Conservation (phyloP, 1,140 invertebrate species). For the Lutraria rhynchaena region DNA sequence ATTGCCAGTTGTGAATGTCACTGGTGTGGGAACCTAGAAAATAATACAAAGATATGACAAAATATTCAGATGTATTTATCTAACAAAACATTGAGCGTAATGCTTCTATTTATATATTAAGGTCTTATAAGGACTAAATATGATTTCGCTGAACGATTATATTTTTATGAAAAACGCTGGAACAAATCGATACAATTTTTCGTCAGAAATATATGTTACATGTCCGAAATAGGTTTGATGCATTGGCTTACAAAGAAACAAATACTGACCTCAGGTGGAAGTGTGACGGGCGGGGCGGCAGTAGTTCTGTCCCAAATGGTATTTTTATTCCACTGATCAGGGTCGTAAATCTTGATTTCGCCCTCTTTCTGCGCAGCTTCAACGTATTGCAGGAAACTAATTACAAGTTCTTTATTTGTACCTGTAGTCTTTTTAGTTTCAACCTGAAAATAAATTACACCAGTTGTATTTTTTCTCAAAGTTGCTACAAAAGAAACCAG, state of each 20-base stretch:
- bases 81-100: background rate
- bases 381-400: conserved; percentile 45
- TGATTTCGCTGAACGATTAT: no score
- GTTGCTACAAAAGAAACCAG: background rate
- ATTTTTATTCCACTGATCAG: background rate
- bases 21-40: conserved; percentile 25
- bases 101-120: no score
- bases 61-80: no score
- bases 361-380: background rate
- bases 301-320: background rate
- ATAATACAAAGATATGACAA: no score
- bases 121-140: no score
- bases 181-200: no score
- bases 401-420: conserved; percentile 2
- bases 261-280: background rate
- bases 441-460: conserved; percentile 25
- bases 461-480: background rate
- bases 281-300: background rate
- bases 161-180: no score
- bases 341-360: conserved; percentile 16
- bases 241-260: no score
- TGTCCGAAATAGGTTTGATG: no score
- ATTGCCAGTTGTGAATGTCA: conserved; percentile 25
- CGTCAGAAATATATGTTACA: no score
- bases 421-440: conserved; percentile 12